Conservation (phyloP, 2,797 vertebrate genomes). For the Xiphophorus birchmanni region DNA sequence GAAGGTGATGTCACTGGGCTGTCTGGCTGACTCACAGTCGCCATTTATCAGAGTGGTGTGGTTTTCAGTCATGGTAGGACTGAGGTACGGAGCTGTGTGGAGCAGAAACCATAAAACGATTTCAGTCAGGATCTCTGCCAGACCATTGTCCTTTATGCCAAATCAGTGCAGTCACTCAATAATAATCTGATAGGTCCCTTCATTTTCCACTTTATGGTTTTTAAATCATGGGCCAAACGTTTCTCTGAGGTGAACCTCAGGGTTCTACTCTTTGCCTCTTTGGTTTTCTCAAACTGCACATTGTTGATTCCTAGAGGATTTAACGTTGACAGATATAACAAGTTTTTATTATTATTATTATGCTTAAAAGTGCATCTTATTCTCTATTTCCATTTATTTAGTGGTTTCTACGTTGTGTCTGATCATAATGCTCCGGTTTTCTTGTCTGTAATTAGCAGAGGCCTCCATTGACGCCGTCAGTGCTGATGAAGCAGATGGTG, state of each 20-base stretch:
- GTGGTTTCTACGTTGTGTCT: not conserved
- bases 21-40: slow-evolving; percentile 10
- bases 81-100: not conserved
- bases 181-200: not conserved
- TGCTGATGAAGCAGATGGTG: slow-evolving; percentile 4
- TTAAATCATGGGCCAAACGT: not conserved
- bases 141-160: not conserved
- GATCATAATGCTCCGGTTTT: not conserved
- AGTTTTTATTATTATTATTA: not conserved
- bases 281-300: not conserved
- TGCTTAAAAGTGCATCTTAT: not conserved
- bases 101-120: not conserved
- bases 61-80: slow-evolving; percentile 8
- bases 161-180: not conserved
- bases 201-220: not conserved
- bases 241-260: not conserved
- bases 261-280: not conserved
- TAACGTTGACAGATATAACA: not conserved
- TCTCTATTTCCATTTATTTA: not conserved
- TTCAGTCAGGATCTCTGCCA: not conserved
- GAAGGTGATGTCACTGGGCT: slow-evolving; percentile 35
- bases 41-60: slow-evolving; percentile 13
- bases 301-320: not conserved
- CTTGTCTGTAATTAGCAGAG: not conserved
- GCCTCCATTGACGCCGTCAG: not conserved